Percentiles rank a stretch among this genome's conserved stretches.
Evolutionary conservation across 2,888 invertebrate genomes (phyloP).

Genomic region (Meteorus colon): DNA sequence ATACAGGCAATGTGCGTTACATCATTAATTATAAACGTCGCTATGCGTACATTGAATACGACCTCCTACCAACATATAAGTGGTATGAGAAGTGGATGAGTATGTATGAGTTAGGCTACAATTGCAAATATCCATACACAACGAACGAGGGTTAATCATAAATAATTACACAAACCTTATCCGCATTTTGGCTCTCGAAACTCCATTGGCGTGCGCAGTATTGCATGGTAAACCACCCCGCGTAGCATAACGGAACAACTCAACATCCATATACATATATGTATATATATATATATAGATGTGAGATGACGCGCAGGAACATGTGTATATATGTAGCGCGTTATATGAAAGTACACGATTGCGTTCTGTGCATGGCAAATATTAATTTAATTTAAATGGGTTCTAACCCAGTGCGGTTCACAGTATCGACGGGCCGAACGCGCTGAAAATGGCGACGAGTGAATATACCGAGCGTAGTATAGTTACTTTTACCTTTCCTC

Average conservation of each 20-base stretch:
- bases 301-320: not conserved
- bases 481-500: no score
- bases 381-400: conserved; percentile 71
- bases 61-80: conserved; percentile 50
- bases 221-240: not conserved
- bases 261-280: conserved; percentile 1
- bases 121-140: conserved; percentile 50
- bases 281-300: conserved; percentile 14
- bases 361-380: conserved; percentile 61
- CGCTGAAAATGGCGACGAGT: not conserved
- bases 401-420: conserved; percentile 48
- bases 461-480: not conserved
- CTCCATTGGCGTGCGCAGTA: conserved; percentile 23
- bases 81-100: conserved; percentile 28
- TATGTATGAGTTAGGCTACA: conserved; percentile 37
- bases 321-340: not conserved
- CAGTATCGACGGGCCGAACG: not conserved
- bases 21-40: conserved; percentile 54
- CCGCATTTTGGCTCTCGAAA: conserved; percentile 50
- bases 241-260: conserved; percentile 23
- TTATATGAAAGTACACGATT: conserved; percentile 17
- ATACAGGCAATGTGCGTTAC: conserved; percentile 29
- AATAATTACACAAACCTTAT: conserved; percentile 65
- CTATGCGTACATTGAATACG: conserved; percentile 45
- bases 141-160: conserved; percentile 65